Percentiles rank a stretch among this genome's conserved stretches.
These are phyloP conservation scores for Antigone vipio DNA, from an alignment of 2,113 vertebrate genomes.

Conservation along the genomic window DNA sequence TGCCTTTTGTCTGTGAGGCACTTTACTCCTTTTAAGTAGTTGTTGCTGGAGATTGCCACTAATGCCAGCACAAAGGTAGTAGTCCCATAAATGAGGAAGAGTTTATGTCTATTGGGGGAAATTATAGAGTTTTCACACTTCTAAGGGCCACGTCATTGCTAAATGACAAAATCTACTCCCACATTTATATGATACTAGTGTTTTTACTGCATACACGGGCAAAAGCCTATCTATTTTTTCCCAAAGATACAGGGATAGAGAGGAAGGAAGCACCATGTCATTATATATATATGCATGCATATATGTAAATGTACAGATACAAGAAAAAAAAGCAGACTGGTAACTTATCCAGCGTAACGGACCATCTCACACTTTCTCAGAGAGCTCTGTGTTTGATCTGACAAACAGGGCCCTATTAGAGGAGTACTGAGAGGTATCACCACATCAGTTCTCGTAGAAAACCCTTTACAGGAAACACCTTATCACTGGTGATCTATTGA, in stretches of 20 bases:
- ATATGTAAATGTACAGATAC: neutral
- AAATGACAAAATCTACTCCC: slow-evolving; percentile 13
- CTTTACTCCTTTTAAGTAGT: neutral
- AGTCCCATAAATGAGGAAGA: neutral
- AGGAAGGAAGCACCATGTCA: neutral
- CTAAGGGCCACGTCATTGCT: neutral
- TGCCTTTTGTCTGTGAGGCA: neutral
- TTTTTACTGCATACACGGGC: neutral
- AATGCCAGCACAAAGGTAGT: neutral
- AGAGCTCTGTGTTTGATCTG: neutral
- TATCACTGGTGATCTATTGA: slow-evolving; percentile 18
- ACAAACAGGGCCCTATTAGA: neutral
- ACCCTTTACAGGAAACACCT: neutral
- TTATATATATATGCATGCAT: neutral
- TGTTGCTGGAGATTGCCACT: neutral
- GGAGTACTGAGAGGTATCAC: neutral
- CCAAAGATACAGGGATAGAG: neutral
- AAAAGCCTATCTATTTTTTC: neutral
- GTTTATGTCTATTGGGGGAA: neutral
- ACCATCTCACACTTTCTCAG: neutral
- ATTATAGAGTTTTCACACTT: neutral
- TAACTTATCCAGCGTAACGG: neutral
- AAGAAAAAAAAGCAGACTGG: neutral
- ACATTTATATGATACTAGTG: neutral
- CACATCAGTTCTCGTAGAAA: slow-evolving; percentile 10